Percentiles rank a stretch among this genome's conserved stretches.
These are phyloP conservation scores for Pygoscelis antarcticus DNA, from an alignment of 2,113 vertebrate genomes.

Conservation along the genomic window DNA sequence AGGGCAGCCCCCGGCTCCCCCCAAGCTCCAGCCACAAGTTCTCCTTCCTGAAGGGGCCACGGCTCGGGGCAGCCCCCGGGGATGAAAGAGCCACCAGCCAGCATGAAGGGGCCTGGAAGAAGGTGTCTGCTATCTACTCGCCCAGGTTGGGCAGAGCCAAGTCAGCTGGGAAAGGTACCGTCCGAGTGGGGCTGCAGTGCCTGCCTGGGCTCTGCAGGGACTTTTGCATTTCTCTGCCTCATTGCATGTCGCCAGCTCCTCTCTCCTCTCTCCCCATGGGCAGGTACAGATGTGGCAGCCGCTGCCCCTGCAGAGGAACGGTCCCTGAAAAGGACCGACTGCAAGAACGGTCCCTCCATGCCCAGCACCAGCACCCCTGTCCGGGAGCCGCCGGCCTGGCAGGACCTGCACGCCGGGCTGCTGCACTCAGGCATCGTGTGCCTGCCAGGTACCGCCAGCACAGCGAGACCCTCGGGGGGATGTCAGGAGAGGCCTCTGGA, in stretches of 20 bases:
- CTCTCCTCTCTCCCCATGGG: neutral
- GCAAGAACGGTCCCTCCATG: constrained; percentile 10
- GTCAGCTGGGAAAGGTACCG: constrained; percentile 77
- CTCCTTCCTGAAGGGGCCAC: constrained; percentile 76
- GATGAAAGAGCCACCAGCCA: constrained; percentile 62
- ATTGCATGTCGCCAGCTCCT: neutral
- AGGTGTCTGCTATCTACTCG: constrained; percentile 78
- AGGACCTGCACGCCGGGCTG: constrained; percentile 73
- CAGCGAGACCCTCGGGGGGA: fast-evolving
- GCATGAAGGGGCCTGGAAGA: constrained; percentile 81
- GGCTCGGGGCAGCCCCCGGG: neutral
- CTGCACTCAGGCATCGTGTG: constrained; percentile 79
- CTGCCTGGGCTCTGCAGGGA: neutral
- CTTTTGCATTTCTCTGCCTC: neutral
- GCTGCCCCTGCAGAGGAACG: neutral
- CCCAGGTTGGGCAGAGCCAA: constrained; percentile 79
- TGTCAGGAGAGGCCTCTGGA: fast-evolving
- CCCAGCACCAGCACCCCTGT: neutral
- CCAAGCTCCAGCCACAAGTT: constrained; percentile 74
- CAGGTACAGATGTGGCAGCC: constrained; percentile 59
- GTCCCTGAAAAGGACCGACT: neutral
- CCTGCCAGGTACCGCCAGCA: constrained; percentile 82
- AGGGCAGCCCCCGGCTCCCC: neutral
- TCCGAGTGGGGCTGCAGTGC: fast-evolving
- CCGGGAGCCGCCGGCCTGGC: constrained; percentile 51